Base-by-base conservation (phyloP, 2,113 vertebrate genomes). In the Sardina pilchardus region DNA sequence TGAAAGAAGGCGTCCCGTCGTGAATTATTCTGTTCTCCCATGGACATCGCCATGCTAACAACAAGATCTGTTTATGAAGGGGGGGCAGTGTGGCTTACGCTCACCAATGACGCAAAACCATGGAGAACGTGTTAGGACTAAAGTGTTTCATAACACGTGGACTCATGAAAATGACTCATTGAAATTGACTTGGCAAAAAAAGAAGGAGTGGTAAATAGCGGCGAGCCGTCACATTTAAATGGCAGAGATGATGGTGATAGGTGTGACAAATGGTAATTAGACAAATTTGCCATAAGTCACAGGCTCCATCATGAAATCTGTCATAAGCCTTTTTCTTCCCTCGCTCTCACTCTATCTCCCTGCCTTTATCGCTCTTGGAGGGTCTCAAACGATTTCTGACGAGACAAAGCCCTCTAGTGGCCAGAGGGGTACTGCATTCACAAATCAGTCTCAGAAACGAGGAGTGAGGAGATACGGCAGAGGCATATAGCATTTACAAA, bases 341-440 rank as follows among this genome's bases (percentile, higher is more conserved):
- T 30, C 63, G 14, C 63, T 75, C 26, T 34, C 26, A 36, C 26
- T 34, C 26, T 36, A 30, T 75, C 71, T 78, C 9, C 5, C 71
- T 24, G 44, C 4, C 30, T 34, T 4, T 36, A 12, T 78, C 71
- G 12, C 30, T 34, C 34, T 81, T 19, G 30, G 30, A 78, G 14
- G 30, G 16, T 78, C 71, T 34, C 71, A 78, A 34, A 4, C 39
- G 34, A 78, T 78, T 78, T 78, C 71, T 78, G 71, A 78, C 71
- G 39, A 17, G 71, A 78, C 30, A 78, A 78, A 78, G 71, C 71
- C 71, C 71, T 36, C 71, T 78, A 78, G 71, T 78, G 71, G 71
- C 12, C 34, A 36, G 0, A 78, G 14, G 17, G 12, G 26, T 36
- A 78, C 71, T 78, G 71, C 71, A 71, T 10, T 26, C 63, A 34